Conservation (phyloP, 2,113 vertebrate genomes). For the Cavia porcellus region DNA sequence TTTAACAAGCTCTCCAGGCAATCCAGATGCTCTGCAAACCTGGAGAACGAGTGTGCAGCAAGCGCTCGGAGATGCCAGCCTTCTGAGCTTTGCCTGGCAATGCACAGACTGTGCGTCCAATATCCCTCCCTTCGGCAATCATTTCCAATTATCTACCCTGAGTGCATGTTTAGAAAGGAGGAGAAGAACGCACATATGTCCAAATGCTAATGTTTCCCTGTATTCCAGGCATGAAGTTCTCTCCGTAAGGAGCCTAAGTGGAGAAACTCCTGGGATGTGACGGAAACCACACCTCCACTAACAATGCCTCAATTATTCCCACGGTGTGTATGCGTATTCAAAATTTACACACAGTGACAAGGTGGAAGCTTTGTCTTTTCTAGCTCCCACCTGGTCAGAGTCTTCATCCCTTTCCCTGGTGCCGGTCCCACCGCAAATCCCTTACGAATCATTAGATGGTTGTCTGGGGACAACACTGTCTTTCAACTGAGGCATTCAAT, state of each 20-base stretch:
- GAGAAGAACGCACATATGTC: not conserved
- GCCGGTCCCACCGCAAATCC: rapidly evolving
- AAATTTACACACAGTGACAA: not conserved
- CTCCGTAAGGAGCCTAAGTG: not conserved
- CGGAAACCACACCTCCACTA: not conserved
- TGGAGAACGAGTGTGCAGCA: not conserved
- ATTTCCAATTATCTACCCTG: rapidly evolving
- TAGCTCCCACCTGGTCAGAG: not conserved
- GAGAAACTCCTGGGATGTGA: not conserved
- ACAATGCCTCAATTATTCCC: too few species aligned
- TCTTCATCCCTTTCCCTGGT: rapidly evolving
- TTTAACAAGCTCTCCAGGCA: not conserved
- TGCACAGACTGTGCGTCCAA: rapidly evolving
- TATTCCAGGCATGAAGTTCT: not conserved
- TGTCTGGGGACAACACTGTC: not conserved
- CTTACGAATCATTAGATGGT: rapidly evolving
- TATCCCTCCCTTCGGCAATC: not conserved
- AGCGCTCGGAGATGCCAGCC: rapidly evolving
- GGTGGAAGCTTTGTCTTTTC: not conserved
- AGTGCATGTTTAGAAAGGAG: not conserved
- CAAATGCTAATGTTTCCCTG: rapidly evolving
- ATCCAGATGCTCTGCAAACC: rapidly evolving
- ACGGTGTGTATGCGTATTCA: not conserved
- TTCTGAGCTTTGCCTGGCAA: rapidly evolving
- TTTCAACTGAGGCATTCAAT: not conserved